phyloP scores from a whole-genome alignment of 2,113 vertebrate genomes.

The Oreochromis aureus region DNA sequence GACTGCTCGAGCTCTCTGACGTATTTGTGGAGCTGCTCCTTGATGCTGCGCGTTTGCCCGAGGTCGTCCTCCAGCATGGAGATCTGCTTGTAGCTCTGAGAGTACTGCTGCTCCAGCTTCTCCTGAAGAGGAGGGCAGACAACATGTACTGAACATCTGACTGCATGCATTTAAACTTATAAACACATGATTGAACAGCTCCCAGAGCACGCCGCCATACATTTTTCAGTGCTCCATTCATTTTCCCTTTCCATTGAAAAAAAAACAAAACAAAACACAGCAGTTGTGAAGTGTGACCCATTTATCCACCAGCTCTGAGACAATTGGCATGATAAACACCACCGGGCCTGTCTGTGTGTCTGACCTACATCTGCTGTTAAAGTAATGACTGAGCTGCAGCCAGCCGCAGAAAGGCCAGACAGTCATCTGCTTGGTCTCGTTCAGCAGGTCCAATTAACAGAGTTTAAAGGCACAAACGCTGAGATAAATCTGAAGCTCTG shows the following conservation, averaged over 20 bases:
- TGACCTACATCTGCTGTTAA: constrained; percentile 55
- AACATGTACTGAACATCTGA: not conserved
- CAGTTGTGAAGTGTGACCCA: constrained; percentile 33
- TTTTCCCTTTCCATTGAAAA: not conserved
- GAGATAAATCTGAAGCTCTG: not conserved
- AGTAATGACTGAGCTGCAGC: not conserved
- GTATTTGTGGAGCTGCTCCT: constrained; percentile 95
- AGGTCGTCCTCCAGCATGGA: constrained; percentile 92
- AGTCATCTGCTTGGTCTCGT: not conserved
- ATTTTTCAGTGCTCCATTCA: constrained; percentile 1
- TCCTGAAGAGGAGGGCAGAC: constrained; percentile 70
- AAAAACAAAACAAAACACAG: not conserved
- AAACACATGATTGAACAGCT: not conserved
- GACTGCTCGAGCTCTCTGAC: constrained; percentile 95
- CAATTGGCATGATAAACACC: constrained; percentile 8
- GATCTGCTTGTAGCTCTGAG: constrained; percentile 97
- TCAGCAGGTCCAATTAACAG: not conserved
- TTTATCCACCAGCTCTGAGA: not conserved
- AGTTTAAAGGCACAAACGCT: not conserved
- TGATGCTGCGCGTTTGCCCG: constrained; percentile 89
- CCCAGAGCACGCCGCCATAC: not conserved
- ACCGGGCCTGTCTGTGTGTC: not conserved
- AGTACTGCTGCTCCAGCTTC: constrained; percentile 90
- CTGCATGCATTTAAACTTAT: not conserved
- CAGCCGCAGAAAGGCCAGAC: not conserved